Conservation (phyloP, 2,113 vertebrate genomes). For the Pionites leucogaster region DNA sequence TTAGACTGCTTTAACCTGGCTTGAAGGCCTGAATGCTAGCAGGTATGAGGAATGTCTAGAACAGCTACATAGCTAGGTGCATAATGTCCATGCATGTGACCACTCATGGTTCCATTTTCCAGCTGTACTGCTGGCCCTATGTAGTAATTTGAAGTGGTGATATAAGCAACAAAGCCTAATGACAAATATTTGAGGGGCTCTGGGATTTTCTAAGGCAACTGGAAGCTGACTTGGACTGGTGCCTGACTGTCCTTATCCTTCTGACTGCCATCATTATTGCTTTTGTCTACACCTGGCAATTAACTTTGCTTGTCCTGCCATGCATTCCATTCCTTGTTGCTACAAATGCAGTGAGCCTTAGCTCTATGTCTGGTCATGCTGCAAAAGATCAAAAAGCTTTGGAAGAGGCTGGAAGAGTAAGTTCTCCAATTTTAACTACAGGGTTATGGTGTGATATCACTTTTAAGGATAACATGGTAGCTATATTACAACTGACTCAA, state of each 20-base stretch:
- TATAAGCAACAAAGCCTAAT: not conserved
- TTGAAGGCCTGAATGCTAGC: not conserved
- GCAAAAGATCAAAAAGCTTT: conserved; percentile 77
- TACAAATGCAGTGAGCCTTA: conserved; percentile 67
- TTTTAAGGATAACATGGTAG: not conserved
- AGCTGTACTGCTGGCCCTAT: not conserved
- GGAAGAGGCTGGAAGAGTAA: conserved; percentile 77
- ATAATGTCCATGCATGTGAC: fast-evolving
- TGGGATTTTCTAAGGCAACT: conserved; percentile 59
- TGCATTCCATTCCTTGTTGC: conserved; percentile 70
- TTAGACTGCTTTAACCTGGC: not conserved
- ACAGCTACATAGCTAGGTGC: not conserved
- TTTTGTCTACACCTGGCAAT: conserved; percentile 77
- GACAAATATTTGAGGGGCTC: not conserved
- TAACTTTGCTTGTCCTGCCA: conserved; percentile 75
- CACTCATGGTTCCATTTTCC: fast-evolving
- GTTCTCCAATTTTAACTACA: conserved; percentile 20
- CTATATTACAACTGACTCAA: not conserved
- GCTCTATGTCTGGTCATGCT: conserved; percentile 68
- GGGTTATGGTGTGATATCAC: not conserved
- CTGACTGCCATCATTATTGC: conserved; percentile 62
- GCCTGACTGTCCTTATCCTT: conserved; percentile 51
- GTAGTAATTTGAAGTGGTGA: not conserved
- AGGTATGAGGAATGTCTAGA: not conserved
- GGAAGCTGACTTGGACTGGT: conserved; percentile 70